phyloP scores from a whole-genome alignment of 1,140 invertebrate species.

The Calliphora vicina region DNA sequence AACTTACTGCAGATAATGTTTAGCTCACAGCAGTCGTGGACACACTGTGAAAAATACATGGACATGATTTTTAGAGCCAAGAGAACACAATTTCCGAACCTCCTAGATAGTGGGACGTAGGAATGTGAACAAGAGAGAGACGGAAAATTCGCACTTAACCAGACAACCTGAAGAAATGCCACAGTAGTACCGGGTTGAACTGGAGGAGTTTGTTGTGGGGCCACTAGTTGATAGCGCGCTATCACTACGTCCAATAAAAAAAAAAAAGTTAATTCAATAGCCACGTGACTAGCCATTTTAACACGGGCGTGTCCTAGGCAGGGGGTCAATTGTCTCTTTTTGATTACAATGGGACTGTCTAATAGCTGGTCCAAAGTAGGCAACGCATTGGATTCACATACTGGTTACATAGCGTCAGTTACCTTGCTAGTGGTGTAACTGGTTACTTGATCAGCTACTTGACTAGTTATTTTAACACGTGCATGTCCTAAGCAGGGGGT shows the following conservation, averaged over 20 bases:
- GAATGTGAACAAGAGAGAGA: background rate
- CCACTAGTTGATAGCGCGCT: background rate
- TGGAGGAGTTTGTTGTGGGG: background rate
- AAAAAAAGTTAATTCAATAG: too few relatives aligned
- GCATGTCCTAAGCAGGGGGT: too few relatives aligned
- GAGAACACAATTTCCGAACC: background rate
- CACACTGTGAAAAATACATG: background rate
- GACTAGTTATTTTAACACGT: too few relatives aligned
- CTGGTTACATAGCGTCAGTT: too few relatives aligned
- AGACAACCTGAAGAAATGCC: background rate
- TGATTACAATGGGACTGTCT: too few relatives aligned
- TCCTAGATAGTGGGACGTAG: background rate
- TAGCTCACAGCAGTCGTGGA: background rate
- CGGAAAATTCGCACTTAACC: background rate
- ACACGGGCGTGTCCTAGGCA: too few relatives aligned
- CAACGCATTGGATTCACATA: too few relatives aligned
- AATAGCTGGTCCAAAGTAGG: too few relatives aligned
- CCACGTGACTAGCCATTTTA: too few relatives aligned
- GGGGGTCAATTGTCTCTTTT: too few relatives aligned
- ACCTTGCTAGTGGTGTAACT: too few relatives aligned
- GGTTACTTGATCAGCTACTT: too few relatives aligned
- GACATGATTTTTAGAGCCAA: background rate
- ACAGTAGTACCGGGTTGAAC: background rate
- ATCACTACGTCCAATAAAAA: background rate
- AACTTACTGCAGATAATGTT: background rate